Evolutionary conservation across 23 tunicate species (phyloP).

Genomic region (Ascidia mentula): DNA sequence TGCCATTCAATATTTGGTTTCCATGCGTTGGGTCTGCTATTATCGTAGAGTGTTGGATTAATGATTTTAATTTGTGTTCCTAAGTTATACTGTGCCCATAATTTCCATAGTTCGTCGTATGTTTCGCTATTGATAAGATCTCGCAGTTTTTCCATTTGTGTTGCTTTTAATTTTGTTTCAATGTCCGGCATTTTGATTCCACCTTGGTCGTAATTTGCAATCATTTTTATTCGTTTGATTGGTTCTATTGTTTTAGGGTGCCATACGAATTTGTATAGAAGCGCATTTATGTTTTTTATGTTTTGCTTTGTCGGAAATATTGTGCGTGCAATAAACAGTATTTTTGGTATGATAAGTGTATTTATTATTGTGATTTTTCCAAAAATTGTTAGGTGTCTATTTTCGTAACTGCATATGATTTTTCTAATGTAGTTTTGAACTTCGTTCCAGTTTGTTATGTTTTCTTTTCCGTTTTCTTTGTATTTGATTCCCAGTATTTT

Average conservation of each 20-base stretch:
- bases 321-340: neutral
- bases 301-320: neutral
- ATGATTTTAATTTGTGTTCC: neutral
- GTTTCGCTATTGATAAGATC: neutral
- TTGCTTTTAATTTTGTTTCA: neutral
- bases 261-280: constrained; percentile 2
- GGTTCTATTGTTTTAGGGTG: constrained; percentile 11
- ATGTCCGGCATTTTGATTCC: constrained; percentile 6
- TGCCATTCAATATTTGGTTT: neutral
- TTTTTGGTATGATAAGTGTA: constrained; percentile 2
- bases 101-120: neutral
- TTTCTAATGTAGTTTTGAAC: neutral
- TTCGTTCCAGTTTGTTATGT: neutral
- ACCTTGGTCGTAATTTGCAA: neutral
- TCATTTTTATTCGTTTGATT: neutral
- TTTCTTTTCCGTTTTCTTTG: neutral
- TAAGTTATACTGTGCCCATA: constrained; percentile 5
- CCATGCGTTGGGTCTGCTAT: neutral
- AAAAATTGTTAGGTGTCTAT: neutral
- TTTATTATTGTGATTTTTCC: constrained; percentile 12
- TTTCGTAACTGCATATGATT: neutral
- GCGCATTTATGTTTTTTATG: neutral
- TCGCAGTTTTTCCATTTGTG: neutral
- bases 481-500: constrained; percentile 11
- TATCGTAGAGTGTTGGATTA: neutral